Conservation (phyloP, 2,113 vertebrate genomes). For the Cheirogaleus medius region DNA sequence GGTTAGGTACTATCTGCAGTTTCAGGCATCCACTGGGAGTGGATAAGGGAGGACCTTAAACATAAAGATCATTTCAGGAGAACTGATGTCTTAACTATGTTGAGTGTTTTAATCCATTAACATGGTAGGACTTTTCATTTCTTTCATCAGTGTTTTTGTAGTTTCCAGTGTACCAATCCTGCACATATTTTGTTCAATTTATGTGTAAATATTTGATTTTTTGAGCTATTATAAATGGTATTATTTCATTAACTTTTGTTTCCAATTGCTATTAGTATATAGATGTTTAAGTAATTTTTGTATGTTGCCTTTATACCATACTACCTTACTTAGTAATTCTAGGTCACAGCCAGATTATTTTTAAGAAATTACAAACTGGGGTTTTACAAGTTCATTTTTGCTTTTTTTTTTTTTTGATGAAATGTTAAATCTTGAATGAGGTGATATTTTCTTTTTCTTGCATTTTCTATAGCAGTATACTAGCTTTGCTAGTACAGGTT, state of each 20-base stretch:
- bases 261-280: neutral
- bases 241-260: slow-evolving; percentile 30
- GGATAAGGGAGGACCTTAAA: neutral
- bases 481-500: neutral
- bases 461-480: slow-evolving; percentile 28
- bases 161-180: neutral
- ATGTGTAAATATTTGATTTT: neutral
- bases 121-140: neutral
- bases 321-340: neutral
- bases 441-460: slow-evolving; percentile 31
- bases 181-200: neutral
- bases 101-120: neutral
- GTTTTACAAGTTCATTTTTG: slow-evolving; percentile 44
- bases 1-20: neutral
- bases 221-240: neutral
- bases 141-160: slow-evolving; percentile 9
- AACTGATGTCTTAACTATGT: neutral
- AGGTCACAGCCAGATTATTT: neutral
- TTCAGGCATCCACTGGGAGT: neutral
- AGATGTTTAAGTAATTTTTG: neutral
- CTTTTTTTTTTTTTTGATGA: slow-evolving; percentile 31
- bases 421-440: slow-evolving; percentile 48
- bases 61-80: neutral
- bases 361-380: slow-evolving; percentile 34
- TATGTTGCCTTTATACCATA: slow-evolving; percentile 22